Conservation (phyloP, 2,797 vertebrate genomes). For the Linurgus olivaceus region DNA sequence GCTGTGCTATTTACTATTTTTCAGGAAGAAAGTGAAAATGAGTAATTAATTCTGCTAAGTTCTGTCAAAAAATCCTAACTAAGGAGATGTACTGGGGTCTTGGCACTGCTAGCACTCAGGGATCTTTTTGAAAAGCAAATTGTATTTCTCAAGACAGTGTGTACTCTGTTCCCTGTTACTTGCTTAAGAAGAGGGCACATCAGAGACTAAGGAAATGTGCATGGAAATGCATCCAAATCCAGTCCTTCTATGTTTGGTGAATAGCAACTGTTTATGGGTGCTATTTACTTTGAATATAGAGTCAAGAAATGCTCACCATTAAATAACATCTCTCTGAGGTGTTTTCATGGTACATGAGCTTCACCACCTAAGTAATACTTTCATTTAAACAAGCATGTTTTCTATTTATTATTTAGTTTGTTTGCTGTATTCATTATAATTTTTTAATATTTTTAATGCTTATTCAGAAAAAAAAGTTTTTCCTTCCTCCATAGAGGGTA, state of each 20-base stretch:
- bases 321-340: neutral
- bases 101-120: neutral
- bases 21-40: neutral
- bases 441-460: neutral
- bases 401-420: neutral
- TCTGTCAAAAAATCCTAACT: neutral
- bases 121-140: neutral
- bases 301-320: neutral
- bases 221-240: constrained; percentile 15
- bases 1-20: neutral
- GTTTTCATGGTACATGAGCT: neutral
- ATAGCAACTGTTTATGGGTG: constrained; percentile 8
- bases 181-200: neutral
- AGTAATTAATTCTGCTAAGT: neutral
- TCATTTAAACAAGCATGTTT: neutral
- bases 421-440: neutral
- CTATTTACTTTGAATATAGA: constrained; percentile 36
- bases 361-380: neutral
- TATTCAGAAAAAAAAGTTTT: neutral
- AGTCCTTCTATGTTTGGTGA: constrained; percentile 12
- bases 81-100: neutral
- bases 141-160: neutral
- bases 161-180: neutral
- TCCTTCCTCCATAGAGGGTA: neutral
- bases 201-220: constrained; percentile 5